phyloP scores from a whole-genome alignment of 1,140 invertebrate species.

The Ladona fulva region DNA sequence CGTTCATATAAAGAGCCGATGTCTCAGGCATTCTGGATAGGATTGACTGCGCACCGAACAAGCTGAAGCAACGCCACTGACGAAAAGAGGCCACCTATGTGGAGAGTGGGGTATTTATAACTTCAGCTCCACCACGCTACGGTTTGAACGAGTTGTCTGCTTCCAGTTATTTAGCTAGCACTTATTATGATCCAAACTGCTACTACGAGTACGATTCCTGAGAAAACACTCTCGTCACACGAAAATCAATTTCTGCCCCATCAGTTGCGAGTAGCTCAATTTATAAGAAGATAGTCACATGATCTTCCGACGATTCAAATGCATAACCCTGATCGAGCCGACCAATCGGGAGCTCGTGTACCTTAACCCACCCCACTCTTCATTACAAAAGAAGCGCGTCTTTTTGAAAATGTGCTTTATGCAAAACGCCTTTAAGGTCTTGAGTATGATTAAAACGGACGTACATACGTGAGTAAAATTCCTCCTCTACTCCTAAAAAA shows the following conservation, averaged over 20 bases:
- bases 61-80: not conserved
- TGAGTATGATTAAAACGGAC: too few species aligned
- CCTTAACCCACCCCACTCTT: too few species aligned
- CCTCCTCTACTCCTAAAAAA: too few species aligned
- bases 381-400: too few species aligned
- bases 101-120: not conserved
- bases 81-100: not conserved
- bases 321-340: not conserved
- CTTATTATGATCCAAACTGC: not conserved
- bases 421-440: too few species aligned
- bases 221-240: not conserved
- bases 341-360: too few species aligned
- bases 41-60: not conserved
- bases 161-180: not conserved
- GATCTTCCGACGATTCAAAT: not conserved
- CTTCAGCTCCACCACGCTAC: not conserved
- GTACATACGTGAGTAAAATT: too few species aligned
- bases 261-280: not conserved
- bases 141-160: not conserved
- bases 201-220: not conserved
- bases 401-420: too few species aligned
- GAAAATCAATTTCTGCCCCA: not conserved
- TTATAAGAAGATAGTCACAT: not conserved
- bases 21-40: conserved; percentile 55
- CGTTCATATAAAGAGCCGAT: conserved; percentile 54